Conservation (phyloP, 2,888 invertebrate genomes). For the Dermolepida albohirtum region DNA sequence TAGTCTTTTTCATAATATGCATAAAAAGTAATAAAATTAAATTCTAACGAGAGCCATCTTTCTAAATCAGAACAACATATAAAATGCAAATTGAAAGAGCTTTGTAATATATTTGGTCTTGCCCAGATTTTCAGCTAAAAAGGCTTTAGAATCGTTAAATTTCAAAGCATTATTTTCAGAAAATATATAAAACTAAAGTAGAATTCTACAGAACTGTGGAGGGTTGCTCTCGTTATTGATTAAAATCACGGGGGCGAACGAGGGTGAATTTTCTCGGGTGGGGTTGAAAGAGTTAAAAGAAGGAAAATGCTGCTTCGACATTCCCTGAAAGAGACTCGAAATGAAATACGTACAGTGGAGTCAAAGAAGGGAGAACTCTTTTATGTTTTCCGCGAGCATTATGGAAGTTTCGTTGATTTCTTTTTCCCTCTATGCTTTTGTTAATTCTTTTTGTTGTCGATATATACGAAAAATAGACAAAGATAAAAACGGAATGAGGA, state of each 20-base stretch:
- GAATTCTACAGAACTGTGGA: constrained; percentile 20
- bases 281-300: constrained; percentile 42
- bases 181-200: constrained; percentile 41
- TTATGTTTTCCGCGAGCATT: constrained; percentile 51
- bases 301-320: constrained; percentile 38
- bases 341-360: constrained; percentile 34
- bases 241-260: constrained; percentile 36
- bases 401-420: constrained; percentile 35
- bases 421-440: constrained; percentile 31
- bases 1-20: too few species aligned
- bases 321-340: constrained; percentile 36
- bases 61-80: constrained; percentile 7
- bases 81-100: constrained; percentile 14
- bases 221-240: constrained; percentile 25
- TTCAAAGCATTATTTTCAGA: constrained; percentile 31
- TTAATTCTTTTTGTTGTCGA: constrained; percentile 29
- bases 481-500: constrained; percentile 1
- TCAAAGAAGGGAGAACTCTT: constrained; percentile 46
- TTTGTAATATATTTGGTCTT: background rate
- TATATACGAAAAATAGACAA: constrained; percentile 13
- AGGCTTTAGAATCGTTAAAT: constrained; percentile 11
- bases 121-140: constrained; percentile 20
- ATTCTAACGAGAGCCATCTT: background rate
- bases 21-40: constrained; percentile 1
- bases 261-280: constrained; percentile 39